Base-by-base conservation (phyloP, 1,140 invertebrate genomes). In the Myzus persicae region DNA sequence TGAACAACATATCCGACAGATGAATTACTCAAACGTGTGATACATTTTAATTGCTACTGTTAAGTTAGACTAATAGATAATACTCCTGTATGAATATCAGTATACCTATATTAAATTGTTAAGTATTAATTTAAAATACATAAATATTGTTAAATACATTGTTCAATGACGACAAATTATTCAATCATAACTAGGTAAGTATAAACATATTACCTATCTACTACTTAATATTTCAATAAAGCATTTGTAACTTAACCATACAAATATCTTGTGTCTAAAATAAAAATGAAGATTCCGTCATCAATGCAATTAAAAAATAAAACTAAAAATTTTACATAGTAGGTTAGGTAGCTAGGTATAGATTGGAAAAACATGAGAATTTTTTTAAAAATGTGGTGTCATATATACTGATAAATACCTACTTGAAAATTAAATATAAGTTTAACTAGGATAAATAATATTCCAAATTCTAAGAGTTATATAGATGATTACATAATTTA, bases 21-120 rank as follows among this genome's bases (percentile, higher is more conserved):
- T 26, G 18, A 48, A 88, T 48, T 88, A n/a, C 26, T 26, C 31
- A 36, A 88, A 88, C 7, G 18, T 48, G 44, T 85, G 40, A 88
- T 88, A 48, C 31, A 88, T 46, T 88, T 46, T 46, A 88, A 88
- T 88, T 88, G 20, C 26, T 36, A 48, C 44, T 88, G 18, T 88
- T 88, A 24, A 76, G n/a, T 76, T 14, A 36, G n/a, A 14, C 4
- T 76, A 76, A 31, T 76, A n/a, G 0, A 76, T 88, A 88, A 88
- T 88, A 88, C n/a, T 88, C 14, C 8, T 48, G 14, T n/a, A 76
- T 76, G 14, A n/a, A 24, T 88, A 44, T 88, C 7, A 46, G 20
- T 6, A 87, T 87, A n/a, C n/a, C n/a, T n/a, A 46, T n/a, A 46
- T 42, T 87, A n/a, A 87, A n/a, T 87, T 46, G 24, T n/a, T 87